Evolutionary conservation across 2,797 vertebrate genomes (phyloP).

Genomic region (Chiropotes sagulatus): DNA sequence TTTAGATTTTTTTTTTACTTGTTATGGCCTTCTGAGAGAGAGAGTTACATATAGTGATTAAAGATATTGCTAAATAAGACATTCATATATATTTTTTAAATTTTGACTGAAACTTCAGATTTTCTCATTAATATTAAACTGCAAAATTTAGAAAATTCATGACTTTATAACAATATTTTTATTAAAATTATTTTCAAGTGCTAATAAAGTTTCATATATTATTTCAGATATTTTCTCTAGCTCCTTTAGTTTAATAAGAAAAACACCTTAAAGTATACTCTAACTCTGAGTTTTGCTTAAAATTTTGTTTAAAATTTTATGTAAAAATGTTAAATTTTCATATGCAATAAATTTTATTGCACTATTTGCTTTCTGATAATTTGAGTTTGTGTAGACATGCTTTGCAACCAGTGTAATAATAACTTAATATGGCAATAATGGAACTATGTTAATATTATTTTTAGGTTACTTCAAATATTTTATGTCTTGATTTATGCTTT

Average conservation of each 20-base stretch:
- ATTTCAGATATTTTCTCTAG: background rate
- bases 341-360: background rate
- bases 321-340: background rate
- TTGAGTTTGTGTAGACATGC: background rate
- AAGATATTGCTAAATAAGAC: background rate
- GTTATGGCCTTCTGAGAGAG: background rate
- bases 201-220: background rate
- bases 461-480: background rate
- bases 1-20: background rate
- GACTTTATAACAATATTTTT: background rate
- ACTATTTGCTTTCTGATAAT: background rate
- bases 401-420: background rate
- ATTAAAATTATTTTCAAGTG: background rate
- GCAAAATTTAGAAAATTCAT: background rate
- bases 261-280: background rate
- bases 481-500: background rate
- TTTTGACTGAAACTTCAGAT: background rate
- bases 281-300: background rate
- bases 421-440: background rate
- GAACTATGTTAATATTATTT: background rate
- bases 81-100: background rate
- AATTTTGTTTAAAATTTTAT: conserved; percentile 1
- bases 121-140: background rate
- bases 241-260: background rate
- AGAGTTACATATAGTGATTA: background rate